phyloP scores from a whole-genome alignment of 1,140 invertebrate species.

The Melipona quadrifasciata region DNA sequence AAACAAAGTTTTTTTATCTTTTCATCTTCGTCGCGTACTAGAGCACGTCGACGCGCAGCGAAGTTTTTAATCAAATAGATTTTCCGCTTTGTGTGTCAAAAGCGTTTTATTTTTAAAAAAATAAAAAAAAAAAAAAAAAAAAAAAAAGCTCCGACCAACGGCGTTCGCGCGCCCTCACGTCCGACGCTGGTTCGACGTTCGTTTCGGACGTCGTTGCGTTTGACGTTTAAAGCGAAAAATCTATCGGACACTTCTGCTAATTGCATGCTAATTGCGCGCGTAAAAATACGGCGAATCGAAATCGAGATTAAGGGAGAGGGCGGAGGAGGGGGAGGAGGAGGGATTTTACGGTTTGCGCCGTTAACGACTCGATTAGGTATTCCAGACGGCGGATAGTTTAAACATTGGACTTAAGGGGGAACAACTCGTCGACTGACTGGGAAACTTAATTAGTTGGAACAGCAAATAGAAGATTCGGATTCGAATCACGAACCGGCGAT shows the following conservation, averaged over 20 bases:
- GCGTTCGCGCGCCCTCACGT: too few species aligned
- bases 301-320: not conserved
- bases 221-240: not conserved
- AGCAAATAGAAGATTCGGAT: not conserved
- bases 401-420: conserved; percentile 1
- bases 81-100: not conserved
- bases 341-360: not conserved
- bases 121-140: too few species aligned
- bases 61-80: not conserved
- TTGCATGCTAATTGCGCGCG: not conserved
- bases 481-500: conserved; percentile 12
- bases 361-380: not conserved
- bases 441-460: conserved; percentile 4
- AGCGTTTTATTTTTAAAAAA: not conserved
- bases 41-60: not conserved
- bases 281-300: not conserved
- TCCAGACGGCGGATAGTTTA: not conserved
- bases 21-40: not conserved
- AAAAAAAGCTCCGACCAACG: too few species aligned
- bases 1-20: conserved; percentile 22
- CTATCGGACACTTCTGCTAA: not conserved
- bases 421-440: conserved; percentile 6
- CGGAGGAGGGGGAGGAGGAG: too few species aligned
- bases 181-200: too few species aligned
- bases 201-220: not conserved